phyloP scores from a whole-genome alignment of 2,888 invertebrate species.

The Schizaphis graminum region DNA sequence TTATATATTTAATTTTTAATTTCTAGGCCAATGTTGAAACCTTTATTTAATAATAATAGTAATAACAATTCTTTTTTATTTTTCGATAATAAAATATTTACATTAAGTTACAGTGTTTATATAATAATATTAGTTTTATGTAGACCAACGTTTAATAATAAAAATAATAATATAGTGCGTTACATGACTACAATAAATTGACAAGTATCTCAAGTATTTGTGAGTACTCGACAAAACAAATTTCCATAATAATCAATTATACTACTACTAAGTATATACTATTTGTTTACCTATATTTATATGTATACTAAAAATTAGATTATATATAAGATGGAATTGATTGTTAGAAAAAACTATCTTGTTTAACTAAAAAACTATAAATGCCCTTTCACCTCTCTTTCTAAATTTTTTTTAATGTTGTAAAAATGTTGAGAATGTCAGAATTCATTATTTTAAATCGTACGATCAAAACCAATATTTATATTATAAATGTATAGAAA shows the following conservation, averaged over 20 bases:
- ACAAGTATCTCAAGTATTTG: background rate
- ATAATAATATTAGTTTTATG: background rate
- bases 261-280: no score
- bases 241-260: background rate
- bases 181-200: background rate
- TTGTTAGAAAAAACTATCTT: background rate
- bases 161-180: background rate
- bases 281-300: no score
- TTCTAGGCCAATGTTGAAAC: no score
- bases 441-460: background rate
- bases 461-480: background rate
- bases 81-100: no score
- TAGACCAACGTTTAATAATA: background rate
- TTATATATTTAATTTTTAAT: no score
- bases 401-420: background rate
- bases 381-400: background rate
- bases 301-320: no score
- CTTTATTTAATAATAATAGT: no score
- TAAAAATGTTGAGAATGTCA: background rate
- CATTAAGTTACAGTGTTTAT: background rate
- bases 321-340: background rate
- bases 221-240: background rate
- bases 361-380: background rate
- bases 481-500: background rate
- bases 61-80: no score